Evolutionary conservation across 2,113 vertebrate species (phyloP).

Genomic region (Aplodontia rufa): DNA sequence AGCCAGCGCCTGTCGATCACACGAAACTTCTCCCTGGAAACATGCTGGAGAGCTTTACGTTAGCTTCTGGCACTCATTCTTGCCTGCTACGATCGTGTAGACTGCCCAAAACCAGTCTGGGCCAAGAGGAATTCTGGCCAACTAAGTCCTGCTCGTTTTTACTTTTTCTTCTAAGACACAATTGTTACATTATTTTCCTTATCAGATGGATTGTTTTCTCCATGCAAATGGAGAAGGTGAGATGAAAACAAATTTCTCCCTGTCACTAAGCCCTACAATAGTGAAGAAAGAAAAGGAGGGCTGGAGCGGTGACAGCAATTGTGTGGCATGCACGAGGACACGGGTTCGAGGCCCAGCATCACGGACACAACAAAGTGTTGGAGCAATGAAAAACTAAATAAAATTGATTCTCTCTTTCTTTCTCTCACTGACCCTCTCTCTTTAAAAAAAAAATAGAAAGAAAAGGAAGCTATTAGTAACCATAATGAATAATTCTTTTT

Average conservation of each 20-base stretch:
- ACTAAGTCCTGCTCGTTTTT: background rate
- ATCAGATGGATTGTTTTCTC: background rate
- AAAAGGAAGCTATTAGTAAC: background rate
- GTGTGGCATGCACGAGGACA: no score
- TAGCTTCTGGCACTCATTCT: background rate
- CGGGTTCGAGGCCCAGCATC: no score
- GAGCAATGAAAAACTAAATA: no score
- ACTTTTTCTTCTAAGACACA: background rate
- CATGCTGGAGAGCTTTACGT: background rate
- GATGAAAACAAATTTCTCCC: background rate
- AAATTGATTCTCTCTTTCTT: no score
- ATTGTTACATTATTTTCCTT: background rate
- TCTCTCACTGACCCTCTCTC: no score
- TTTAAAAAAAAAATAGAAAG: no score
- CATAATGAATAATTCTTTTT: background rate
- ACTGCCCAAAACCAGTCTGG: background rate
- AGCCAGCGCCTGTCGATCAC: background rate
- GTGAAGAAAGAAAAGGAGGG: background rate
- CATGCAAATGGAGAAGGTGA: background rate
- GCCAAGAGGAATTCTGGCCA: background rate
- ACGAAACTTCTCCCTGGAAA: background rate
- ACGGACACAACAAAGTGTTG: no score
- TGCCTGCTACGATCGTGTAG: background rate
- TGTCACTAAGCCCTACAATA: background rate
- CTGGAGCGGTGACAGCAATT: no score